A percentile compares a stretch with the other conserved stretches of the same genome.
Conservation (phyloP, 2,113 vertebrate species). For the Salvelinus fontinalis region DNA sequence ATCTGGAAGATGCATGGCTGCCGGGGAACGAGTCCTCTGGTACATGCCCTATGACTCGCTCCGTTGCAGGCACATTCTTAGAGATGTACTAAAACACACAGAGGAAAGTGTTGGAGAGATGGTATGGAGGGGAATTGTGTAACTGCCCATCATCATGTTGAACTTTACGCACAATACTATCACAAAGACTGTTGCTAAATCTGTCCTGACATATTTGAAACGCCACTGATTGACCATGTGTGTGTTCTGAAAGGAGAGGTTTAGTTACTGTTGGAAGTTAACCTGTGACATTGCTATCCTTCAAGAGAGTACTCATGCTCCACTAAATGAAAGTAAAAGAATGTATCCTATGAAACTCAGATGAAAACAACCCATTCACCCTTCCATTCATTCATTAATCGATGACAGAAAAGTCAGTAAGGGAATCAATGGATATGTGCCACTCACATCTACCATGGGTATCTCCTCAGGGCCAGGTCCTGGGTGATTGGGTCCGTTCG, state of each 20-base stretch:
- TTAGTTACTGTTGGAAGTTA: too few species aligned
- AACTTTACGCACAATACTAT: too few species aligned
- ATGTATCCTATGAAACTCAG: too few species aligned
- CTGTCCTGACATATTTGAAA: not conserved
- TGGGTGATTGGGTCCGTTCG: constrained; percentile 94
- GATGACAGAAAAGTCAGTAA: not conserved
- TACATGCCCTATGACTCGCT: constrained; percentile 89
- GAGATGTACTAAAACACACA: constrained; percentile 85
- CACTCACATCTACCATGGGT: constrained; percentile 96
- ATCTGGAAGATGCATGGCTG: constrained; percentile 93
- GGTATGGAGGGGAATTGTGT: not conserved
- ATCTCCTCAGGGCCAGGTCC: constrained; percentile 94
- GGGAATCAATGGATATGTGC: constrained; percentile 25
- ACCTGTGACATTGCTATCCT: too few species aligned
- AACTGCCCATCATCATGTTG: too few species aligned
- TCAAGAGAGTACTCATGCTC: too few species aligned
- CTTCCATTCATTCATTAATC: not conserved
- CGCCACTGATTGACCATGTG: not conserved
- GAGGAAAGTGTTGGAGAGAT: constrained; percentile 38
- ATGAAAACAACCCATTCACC: too few species aligned
- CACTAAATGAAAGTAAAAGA: too few species aligned
- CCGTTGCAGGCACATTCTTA: constrained; percentile 91
- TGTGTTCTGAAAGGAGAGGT: too few species aligned
- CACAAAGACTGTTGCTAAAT: too few species aligned
- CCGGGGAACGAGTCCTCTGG: constrained; percentile 89